Percentiles rank a stretch among this genome's conserved stretches.
Evolutionary conservation across 2,113 vertebrate species (phyloP).

Genomic region (Aramus guarauna): DNA sequence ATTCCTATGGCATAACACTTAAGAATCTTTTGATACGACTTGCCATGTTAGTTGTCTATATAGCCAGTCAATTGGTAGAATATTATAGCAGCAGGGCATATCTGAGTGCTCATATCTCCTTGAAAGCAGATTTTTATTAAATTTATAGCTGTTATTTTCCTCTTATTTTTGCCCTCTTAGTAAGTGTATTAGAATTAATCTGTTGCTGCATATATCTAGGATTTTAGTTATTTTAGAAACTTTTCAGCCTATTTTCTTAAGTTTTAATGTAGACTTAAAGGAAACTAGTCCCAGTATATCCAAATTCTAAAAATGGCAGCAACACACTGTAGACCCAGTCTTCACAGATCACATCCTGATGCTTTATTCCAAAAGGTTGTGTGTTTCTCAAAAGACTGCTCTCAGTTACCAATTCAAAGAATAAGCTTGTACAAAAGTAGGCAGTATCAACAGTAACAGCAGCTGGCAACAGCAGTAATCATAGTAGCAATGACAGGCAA

Average conservation of each 20-base stretch:
- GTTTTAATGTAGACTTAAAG: neutral
- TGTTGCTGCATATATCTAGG: neutral
- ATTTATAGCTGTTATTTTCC: neutral
- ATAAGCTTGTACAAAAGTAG: neutral
- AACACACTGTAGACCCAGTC: neutral
- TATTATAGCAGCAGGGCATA: neutral
- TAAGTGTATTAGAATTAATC: neutral
- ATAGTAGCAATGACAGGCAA: fast-evolving
- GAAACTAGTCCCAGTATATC: neutral
- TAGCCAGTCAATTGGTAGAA: neutral
- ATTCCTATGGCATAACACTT: neutral
- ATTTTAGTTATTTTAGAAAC: neutral
- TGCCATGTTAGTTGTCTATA: neutral
- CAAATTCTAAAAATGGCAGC: neutral
- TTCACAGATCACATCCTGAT: fast-evolving
- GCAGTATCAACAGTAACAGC: fast-evolving
- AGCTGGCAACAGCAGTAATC: neutral
- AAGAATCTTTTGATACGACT: neutral
- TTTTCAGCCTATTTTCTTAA: neutral
- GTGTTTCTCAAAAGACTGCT: neutral
- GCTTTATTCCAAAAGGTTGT: neutral
- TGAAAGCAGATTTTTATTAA: neutral
- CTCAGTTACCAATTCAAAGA: neutral
- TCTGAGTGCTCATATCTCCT: neutral
- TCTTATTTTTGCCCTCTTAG: neutral